These are phyloP conservation scores for Thaumetopoea pityocampa DNA, from an alignment of 1,140 invertebrate genomes.

Conservation along the genomic window DNA sequence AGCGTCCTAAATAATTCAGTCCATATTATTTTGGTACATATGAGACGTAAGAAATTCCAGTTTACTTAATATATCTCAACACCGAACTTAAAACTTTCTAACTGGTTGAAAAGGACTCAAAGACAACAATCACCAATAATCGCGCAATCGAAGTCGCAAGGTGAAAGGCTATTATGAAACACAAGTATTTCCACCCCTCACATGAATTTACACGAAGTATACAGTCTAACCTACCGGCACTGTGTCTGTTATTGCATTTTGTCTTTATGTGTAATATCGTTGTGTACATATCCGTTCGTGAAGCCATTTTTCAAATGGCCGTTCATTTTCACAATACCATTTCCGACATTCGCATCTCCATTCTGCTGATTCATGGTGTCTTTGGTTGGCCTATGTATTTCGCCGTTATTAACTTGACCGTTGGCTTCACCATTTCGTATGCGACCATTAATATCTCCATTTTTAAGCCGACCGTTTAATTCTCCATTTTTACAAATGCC, in stretches of 20 bases:
- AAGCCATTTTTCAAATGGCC: conserved; percentile 26
- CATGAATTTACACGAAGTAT: conserved; percentile 5
- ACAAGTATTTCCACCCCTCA: conserved; percentile 4
- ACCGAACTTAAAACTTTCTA: conserved; percentile 1
- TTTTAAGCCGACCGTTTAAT: conserved; percentile 6
- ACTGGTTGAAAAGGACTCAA: background rate
- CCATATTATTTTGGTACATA: background rate
- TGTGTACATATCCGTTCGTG: conserved; percentile 29
- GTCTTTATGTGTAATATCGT: conserved; percentile 38
- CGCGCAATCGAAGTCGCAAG: background rate
- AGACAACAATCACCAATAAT: conserved; percentile 10
- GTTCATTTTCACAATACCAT: conserved; percentile 16
- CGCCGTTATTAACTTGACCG: conserved; percentile 4
- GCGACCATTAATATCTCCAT: conserved; percentile 12
- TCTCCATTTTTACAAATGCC: too few relatives aligned
- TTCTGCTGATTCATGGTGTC: conserved; percentile 8
- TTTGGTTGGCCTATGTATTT: background rate
- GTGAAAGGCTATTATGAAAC: conserved; percentile 2
- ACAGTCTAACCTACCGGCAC: conserved; percentile 15
- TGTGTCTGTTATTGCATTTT: conserved; percentile 48
- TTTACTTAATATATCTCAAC: too few relatives aligned
- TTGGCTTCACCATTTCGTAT: conserved; percentile 16
- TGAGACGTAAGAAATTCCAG: too few relatives aligned
- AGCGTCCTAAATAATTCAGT: too few relatives aligned
- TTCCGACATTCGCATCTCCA: conserved; percentile 1